These are phyloP conservation scores for Sycophaga agraensis DNA, from an alignment of 1,140 invertebrate genomes.

Conservation along the genomic window DNA sequence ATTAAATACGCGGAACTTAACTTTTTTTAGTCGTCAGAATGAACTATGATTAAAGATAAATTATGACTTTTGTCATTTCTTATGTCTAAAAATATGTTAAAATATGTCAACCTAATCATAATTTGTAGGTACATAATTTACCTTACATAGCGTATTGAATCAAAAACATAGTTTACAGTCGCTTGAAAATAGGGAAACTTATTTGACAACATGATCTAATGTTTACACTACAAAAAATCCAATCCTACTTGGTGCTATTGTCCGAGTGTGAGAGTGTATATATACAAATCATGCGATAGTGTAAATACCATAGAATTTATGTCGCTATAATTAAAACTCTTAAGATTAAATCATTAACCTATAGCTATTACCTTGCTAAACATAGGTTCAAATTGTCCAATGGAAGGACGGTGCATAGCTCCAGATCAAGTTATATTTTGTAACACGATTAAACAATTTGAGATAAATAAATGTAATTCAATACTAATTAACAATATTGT, in stretches of 20 bases:
- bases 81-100: too few relatives aligned
- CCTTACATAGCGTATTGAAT: too few relatives aligned
- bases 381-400: slow-evolving; percentile 17
- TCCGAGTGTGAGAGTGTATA: slow-evolving; percentile 1
- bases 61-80: too few relatives aligned
- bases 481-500: slow-evolving; percentile 15
- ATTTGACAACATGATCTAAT: slow-evolving; percentile 5
- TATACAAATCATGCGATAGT: slow-evolving; percentile 14
- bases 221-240: not conserved
- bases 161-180: too few relatives aligned
- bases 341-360: slow-evolving; percentile 24
- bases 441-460: slow-evolving; percentile 47
- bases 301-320: slow-evolving; percentile 28
- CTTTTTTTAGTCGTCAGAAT: too few relatives aligned
- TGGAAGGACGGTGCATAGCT: slow-evolving; percentile 13
- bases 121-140: too few relatives aligned
- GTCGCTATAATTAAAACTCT: slow-evolving; percentile 11
- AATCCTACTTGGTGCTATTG: slow-evolving; percentile 20
- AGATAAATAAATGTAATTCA: slow-evolving; percentile 40
- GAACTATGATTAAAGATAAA: too few relatives aligned
- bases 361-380: slow-evolving; percentile 17
- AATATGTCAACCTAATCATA: too few relatives aligned
- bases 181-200: too few relatives aligned
- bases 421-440: slow-evolving; percentile 43
- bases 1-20: too few relatives aligned